A percentile compares a stretch with the other conserved stretches of the same genome.
Conservation (phyloP, 2,888 invertebrate genomes). For the Sepiola atlantica region DNA sequence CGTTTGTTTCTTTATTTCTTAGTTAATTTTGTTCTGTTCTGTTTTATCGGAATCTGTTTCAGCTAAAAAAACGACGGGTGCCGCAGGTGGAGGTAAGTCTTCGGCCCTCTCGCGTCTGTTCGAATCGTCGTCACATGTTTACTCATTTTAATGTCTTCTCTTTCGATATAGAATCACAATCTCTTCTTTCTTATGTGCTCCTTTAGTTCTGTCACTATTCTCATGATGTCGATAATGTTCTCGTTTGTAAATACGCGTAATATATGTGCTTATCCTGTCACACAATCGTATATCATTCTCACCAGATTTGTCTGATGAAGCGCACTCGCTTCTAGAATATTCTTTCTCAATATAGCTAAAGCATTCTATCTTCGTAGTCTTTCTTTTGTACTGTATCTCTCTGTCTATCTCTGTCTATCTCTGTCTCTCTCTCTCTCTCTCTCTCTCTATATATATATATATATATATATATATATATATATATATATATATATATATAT, state of each 20-base stretch:
- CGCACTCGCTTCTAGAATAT: background rate
- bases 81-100: background rate
- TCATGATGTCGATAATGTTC: no score
- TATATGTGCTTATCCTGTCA: no score
- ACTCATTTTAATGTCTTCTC: no score
- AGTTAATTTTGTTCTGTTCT: background rate
- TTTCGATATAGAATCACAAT: background rate
- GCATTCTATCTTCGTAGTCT: background rate
- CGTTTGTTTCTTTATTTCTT: background rate
- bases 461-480: background rate
- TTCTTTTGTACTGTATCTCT: background rate
- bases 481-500: background rate
- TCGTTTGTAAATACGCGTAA: no score
- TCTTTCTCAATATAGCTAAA: background rate
- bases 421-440: background rate
- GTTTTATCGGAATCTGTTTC: background rate
- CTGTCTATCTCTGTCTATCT: no score
- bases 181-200: background rate
- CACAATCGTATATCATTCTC: no score
- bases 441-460: background rate
- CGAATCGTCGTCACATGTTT: background rate
- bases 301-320: background rate
- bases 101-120: background rate
- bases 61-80: background rate
- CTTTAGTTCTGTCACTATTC: no score